Evolutionary conservation across 2,113 vertebrate genomes (phyloP).

Genomic region (Periophthalmus modestus): DNA sequence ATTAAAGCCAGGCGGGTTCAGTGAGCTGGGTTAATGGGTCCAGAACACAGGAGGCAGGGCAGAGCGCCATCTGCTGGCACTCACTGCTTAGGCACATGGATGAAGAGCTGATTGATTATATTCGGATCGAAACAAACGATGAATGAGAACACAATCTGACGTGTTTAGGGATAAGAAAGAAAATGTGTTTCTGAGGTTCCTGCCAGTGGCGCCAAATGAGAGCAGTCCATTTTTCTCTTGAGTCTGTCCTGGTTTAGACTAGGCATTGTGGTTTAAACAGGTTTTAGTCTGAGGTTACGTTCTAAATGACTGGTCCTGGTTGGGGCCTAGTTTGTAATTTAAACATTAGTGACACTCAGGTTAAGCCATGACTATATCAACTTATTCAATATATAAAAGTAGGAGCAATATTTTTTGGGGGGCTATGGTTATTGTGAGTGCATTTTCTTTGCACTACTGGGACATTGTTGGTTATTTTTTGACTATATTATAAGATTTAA

Average conservation of each 20-base stretch:
- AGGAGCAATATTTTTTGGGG: too few relatives aligned
- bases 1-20: slow-evolving; percentile 7
- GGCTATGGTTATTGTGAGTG: too few relatives aligned
- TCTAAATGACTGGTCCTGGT: not conserved
- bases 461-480: too few relatives aligned
- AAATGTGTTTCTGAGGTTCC: not conserved
- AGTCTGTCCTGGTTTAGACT: not conserved
- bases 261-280: too few relatives aligned
- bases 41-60: slow-evolving; percentile 3
- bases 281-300: too few relatives aligned
- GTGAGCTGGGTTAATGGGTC: slow-evolving; percentile 8
- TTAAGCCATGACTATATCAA: too few relatives aligned
- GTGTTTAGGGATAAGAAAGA: not conserved
- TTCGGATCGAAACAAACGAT: not conserved
- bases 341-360: not conserved
- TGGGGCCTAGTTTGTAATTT: not conserved
- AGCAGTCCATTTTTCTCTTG: not conserved
- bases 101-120: not conserved
- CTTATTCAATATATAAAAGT: too few relatives aligned
- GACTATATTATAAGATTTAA: too few relatives aligned
- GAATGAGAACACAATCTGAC: not conserved
- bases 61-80: slow-evolving; percentile 7
- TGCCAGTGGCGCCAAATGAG: not conserved
- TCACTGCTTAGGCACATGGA: not conserved
- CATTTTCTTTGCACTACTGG: too few relatives aligned